phyloP scores from a whole-genome alignment of 2,888 invertebrate species.

The Hydraecia micacea region DNA sequence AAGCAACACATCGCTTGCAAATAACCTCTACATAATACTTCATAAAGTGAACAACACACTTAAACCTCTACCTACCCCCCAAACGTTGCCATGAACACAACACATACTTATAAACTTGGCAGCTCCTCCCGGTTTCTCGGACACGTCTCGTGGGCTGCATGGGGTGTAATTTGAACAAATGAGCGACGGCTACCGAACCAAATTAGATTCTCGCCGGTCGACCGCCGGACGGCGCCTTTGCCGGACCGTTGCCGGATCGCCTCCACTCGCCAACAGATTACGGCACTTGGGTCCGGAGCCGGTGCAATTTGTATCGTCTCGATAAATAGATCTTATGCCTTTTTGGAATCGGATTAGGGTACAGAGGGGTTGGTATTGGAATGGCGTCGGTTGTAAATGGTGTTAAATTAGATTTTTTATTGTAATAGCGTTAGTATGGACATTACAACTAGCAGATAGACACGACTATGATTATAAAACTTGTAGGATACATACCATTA shows the following conservation, averaged over 20 bases:
- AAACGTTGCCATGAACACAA: slow-evolving; percentile 46
- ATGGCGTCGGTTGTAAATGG: slow-evolving; percentile 35
- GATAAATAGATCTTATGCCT: slow-evolving; percentile 58
- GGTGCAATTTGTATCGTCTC: slow-evolving; percentile 75
- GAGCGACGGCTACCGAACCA: slow-evolving; percentile 91
- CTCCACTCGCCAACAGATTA: slow-evolving; percentile 78
- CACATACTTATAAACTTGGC: slow-evolving; percentile 61
- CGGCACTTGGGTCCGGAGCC: slow-evolving; percentile 72
- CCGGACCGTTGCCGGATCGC: slow-evolving; percentile 63
- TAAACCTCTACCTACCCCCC: slow-evolving; percentile 24
- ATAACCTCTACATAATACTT: neutral
- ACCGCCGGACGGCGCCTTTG: slow-evolving; percentile 65
- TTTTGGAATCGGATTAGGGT: slow-evolving; percentile 45
- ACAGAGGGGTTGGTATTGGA: slow-evolving; percentile 18
- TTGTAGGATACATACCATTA: no score
- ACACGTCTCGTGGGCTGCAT: slow-evolving; percentile 70
- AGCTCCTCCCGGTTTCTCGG: slow-evolving; percentile 63
- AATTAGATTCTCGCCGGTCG: slow-evolving; percentile 91
- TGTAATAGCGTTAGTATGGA: neutral
- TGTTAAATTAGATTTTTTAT: slow-evolving; percentile 19
- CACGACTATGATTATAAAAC: neutral
- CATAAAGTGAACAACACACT: slow-evolving; percentile 3
- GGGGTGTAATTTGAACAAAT: slow-evolving; percentile 90
- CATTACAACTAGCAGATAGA: neutral
- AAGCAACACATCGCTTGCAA: neutral